Evolutionary conservation across 2,797 vertebrate species (phyloP).

Genomic region (Octomys mimax): DNA sequence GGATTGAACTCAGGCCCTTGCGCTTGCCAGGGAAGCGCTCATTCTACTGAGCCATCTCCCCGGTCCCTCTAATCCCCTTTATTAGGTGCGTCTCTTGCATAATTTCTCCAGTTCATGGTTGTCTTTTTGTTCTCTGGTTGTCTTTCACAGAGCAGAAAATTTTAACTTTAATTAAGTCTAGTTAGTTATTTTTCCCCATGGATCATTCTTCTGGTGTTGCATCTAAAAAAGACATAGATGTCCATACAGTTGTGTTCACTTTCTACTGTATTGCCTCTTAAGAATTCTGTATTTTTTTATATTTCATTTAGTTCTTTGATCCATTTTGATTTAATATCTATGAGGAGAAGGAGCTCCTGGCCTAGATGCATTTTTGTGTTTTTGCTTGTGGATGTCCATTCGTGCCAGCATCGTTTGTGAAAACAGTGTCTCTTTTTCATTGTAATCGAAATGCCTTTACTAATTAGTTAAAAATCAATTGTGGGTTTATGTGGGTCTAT

Average conservation of each 20-base stretch:
- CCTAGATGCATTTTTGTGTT: not conserved
- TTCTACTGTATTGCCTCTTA: not conserved
- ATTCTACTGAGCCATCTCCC: too few relatives aligned
- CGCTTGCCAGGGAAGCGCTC: too few relatives aligned
- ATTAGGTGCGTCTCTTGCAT: not conserved
- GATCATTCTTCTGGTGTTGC: not conserved
- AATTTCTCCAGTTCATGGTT: not conserved
- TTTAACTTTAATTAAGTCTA: not conserved
- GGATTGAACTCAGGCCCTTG: too few relatives aligned
- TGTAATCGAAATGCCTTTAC: not conserved
- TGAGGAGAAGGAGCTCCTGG: not conserved
- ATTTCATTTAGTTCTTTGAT: not conserved
- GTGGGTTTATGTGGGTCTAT: not conserved
- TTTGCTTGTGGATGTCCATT: too few relatives aligned
- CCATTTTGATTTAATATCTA: not conserved
- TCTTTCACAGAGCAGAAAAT: not conserved
- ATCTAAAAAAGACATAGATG: not conserved
- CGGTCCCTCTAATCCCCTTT: not conserved
- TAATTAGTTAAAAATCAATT: not conserved
- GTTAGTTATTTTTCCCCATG: not conserved
- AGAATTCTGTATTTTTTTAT: not conserved
- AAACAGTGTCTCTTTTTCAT: not conserved
- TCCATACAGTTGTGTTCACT: too few relatives aligned
- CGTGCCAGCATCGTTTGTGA: not conserved
- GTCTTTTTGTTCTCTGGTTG: not conserved